Evolutionary conservation across 2,888 invertebrate species (phyloP), one percentile per base, ranked within the genome.

Genomic region (Uropetala carovei): DNA sequence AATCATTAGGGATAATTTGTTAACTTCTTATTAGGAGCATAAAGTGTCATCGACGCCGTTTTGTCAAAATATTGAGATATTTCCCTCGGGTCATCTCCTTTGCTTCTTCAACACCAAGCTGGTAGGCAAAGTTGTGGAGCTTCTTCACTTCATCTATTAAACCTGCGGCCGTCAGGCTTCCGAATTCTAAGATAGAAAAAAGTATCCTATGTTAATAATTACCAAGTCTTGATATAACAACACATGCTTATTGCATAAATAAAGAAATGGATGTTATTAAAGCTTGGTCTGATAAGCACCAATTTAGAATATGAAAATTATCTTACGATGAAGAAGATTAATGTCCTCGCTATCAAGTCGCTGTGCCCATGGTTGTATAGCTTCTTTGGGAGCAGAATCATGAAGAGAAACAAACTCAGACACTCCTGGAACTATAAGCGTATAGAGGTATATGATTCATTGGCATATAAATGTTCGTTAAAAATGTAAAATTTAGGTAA

Each of bases 81-180:
- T 99, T 99, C 81, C 99, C 99, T 94, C 99, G 96, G 0, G 99
- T 99, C 98, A 99, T 98, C 96, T 99, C 99, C 95, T 98, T 98
- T 0, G 99, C 98, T 95, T 99, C 99, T 94, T 99, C 99, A 22
- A 98, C 96, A 5, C 99, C 99, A 59, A 99, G 95, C 94, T 98
- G 98, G 95, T 99, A 99, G 0, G 99, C 99, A 93, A 98, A 96
- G 94, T 99, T 99, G 94, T 99, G 99, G 22, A 99, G 96, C 94
- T 98, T 98, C 95, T 98, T 98, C 0, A 99, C 98, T 96, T 99
- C 99, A 94, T 98, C 97, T 94, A 99, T 97, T 58, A 99, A 95
- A 93, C 98, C 97, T 93, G 98, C 97, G 92, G 98, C 97, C 13
- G 98, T 97, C 92, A 99, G 94, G 93, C 95, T 95, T 10, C 96